phyloP scores from a whole-genome alignment of 1,140 invertebrate genomes.

The Diachasmimorpha longicaudata region DNA sequence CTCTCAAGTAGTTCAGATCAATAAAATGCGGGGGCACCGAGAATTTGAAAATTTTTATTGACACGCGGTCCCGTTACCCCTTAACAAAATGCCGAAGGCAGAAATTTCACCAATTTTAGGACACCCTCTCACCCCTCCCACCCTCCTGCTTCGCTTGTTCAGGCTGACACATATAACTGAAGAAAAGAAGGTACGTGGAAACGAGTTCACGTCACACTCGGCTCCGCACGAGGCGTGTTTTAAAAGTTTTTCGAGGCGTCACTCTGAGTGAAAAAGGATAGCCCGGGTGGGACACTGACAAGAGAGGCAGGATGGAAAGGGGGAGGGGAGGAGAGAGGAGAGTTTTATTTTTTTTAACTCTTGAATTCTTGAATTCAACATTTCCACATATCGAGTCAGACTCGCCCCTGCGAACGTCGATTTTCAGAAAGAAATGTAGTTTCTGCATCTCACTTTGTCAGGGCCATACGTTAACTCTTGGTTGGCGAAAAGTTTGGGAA shows the following conservation, averaged over 20 bases:
- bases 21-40: no score
- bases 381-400: background rate
- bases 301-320: no score
- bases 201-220: slow-evolving; percentile 18
- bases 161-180: background rate
- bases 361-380: background rate
- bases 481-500: background rate
- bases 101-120: background rate
- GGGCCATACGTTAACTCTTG: background rate
- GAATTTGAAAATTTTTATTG: no score
- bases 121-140: background rate
- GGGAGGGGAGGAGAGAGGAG: background rate
- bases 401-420: background rate
- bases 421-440: background rate
- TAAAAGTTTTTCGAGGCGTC: slow-evolving; percentile 4
- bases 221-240: background rate
- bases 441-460: background rate
- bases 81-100: no score
- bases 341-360: background rate
- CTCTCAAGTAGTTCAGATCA: no score
- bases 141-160: background rate
- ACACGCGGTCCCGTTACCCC: no score
- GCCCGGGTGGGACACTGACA: no score
- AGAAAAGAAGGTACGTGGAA: background rate
- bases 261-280: background rate